These are phyloP conservation scores for Leptodactylus fuscus DNA, from an alignment of 2,113 vertebrate species.

Conservation along the genomic window DNA sequence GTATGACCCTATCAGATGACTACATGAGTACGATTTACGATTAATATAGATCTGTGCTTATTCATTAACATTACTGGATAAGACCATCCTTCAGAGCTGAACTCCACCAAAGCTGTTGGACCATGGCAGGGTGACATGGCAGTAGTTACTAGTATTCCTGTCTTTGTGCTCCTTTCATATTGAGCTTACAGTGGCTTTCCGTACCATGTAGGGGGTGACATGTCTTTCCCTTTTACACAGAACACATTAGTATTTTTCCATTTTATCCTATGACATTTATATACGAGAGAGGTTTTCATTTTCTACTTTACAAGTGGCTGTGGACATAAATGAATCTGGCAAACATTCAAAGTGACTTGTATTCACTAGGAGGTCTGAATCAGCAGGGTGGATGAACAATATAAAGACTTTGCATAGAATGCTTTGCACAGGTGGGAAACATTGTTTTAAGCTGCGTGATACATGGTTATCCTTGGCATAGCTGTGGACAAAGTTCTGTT, in stretches of 20 bases:
- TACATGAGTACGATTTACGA: too few species aligned
- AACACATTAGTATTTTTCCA: constrained; percentile 6
- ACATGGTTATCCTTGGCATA: background rate
- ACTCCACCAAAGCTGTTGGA: too few species aligned
- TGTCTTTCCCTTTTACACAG: background rate
- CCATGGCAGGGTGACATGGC: too few species aligned
- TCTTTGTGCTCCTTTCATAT: too few species aligned
- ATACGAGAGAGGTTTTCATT: background rate
- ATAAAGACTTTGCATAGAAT: background rate
- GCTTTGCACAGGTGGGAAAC: background rate
- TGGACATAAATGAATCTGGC: constrained; percentile 9
- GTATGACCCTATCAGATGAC: too few species aligned
- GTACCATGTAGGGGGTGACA: background rate
- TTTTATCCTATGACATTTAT: background rate
- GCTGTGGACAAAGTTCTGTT: background rate
- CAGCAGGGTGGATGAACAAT: background rate
- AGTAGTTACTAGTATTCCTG: too few species aligned
- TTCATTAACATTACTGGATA: too few species aligned
- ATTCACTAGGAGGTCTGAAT: background rate
- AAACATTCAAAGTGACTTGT: background rate
- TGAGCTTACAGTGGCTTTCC: background rate
- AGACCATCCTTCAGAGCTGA: too few species aligned
- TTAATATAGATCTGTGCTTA: too few species aligned
- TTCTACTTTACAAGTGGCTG: background rate
- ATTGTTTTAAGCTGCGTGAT: background rate